Percentiles rank a stretch among this genome's conserved stretches.
Evolutionary conservation across 2,888 invertebrate genomes (phyloP).

Genomic region (Toxonevra muliebris): DNA sequence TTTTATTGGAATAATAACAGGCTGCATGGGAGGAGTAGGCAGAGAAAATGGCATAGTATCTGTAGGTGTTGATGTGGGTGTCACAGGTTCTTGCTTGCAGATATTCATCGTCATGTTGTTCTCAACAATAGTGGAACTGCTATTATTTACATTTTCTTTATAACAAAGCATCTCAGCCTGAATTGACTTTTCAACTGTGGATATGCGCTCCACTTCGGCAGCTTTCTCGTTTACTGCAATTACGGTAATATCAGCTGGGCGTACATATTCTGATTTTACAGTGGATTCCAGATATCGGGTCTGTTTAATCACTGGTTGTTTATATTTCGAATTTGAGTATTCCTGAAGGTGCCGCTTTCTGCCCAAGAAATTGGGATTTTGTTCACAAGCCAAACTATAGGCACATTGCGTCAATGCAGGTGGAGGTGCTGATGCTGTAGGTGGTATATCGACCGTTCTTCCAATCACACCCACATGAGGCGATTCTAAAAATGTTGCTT

Average conservation of each 20-base stretch:
- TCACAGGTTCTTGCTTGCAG: slow-evolving; percentile 44
- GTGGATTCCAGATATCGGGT: slow-evolving; percentile 37
- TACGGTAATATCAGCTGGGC: slow-evolving; percentile 48
- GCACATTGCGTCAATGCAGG: slow-evolving; percentile 18
- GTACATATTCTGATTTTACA: slow-evolving; percentile 25
- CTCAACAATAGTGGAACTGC: slow-evolving; percentile 10
- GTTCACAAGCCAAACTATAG: slow-evolving; percentile 35
- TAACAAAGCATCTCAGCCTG: slow-evolving; percentile 22
- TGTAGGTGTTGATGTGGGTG: slow-evolving; percentile 29
- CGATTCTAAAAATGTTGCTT: slow-evolving; percentile 12
- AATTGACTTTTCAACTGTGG: slow-evolving; percentile 22
- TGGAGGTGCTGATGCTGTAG: slow-evolving; percentile 16
- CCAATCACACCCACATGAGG: slow-evolving; percentile 6
- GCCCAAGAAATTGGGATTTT: slow-evolving; percentile 55
- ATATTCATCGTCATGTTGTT: slow-evolving; percentile 27
- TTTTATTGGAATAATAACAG: slow-evolving; percentile 39
- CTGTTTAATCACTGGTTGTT: slow-evolving; percentile 44
- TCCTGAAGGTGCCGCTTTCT: slow-evolving; percentile 58
- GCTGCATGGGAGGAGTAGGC: slow-evolving; percentile 67
- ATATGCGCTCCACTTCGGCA: slow-evolving; percentile 19
- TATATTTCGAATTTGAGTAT: slow-evolving; percentile 44
- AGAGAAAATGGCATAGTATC: slow-evolving; percentile 8
- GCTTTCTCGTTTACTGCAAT: slow-evolving; percentile 49
- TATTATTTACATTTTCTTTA: slow-evolving; percentile 9
- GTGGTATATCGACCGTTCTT: slow-evolving; percentile 25